Conservation (phyloP, 2,113 vertebrate species). For the Ceyx margarethae region DNA sequence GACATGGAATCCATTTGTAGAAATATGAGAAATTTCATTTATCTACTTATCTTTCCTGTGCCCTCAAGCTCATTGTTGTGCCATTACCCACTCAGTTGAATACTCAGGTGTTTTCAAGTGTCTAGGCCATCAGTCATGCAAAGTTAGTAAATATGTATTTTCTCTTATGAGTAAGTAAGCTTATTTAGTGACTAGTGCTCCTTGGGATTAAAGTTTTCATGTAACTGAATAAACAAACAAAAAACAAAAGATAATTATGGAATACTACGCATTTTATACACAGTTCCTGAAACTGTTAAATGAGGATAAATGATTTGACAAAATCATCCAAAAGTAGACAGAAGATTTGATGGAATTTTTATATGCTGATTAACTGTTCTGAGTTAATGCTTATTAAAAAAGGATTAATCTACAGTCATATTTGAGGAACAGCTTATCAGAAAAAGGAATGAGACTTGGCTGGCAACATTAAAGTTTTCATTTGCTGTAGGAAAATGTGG, state of each 20-base stretch:
- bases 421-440: slow-evolving; percentile 85
- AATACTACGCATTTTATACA: slow-evolving; percentile 53
- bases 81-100: neutral
- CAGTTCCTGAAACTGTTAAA: slow-evolving; percentile 64
- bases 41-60: neutral
- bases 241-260: slow-evolving; percentile 54
- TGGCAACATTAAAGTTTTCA: slow-evolving; percentile 83
- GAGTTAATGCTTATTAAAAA: slow-evolving; percentile 87
- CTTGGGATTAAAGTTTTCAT: slow-evolving; percentile 38
- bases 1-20: neutral
- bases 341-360: slow-evolving; percentile 86
- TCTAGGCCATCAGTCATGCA: neutral
- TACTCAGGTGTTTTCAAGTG: neutral
- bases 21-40: neutral
- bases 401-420: slow-evolving; percentile 88
- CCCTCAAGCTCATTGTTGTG: neutral
- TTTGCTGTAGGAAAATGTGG: slow-evolving; percentile 83
- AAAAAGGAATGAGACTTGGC: slow-evolving; percentile 73
- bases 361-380: slow-evolving; percentile 81
- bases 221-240: slow-evolving; percentile 37
- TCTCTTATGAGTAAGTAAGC: slow-evolving; percentile 13
- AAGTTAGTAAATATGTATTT: slow-evolving; percentile 31
- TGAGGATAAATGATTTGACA: slow-evolving; percentile 75
- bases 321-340: slow-evolving; percentile 64
- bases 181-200: slow-evolving; percentile 17